phyloP scores from a whole-genome alignment of 2,888 invertebrate species.

The Odiellus spinosus region DNA sequence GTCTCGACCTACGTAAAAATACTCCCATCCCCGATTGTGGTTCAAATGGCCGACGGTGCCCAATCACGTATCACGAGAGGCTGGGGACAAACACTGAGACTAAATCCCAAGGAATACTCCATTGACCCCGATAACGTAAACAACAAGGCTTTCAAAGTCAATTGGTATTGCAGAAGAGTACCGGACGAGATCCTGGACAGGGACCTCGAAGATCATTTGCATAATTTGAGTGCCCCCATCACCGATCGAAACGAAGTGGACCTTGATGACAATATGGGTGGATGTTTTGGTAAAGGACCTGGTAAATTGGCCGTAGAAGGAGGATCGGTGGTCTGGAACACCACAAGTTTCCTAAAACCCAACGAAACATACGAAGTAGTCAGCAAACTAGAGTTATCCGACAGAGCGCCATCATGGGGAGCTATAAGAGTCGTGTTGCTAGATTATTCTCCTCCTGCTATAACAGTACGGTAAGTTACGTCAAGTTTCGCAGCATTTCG shows the following conservation, averaged over 20 bases:
- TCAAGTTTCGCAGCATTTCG: too few species aligned
- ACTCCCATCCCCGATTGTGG: slow-evolving; percentile 25
- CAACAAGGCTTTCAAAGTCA: slow-evolving; percentile 22
- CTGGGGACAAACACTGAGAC: slow-evolving; percentile 21
- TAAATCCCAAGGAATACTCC: slow-evolving; percentile 26
- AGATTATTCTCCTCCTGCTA: slow-evolving; percentile 20
- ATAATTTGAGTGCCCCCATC: slow-evolving; percentile 14
- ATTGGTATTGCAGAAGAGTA: slow-evolving; percentile 22
- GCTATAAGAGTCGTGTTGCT: slow-evolving; percentile 20
- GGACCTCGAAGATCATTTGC: slow-evolving; percentile 16
- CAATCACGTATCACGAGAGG: slow-evolving; percentile 23
- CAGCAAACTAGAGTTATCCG: slow-evolving; percentile 19
- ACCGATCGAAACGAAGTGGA: slow-evolving; percentile 15
- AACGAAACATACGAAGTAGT: slow-evolving; percentile 21
- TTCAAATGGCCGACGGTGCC: slow-evolving; percentile 25
- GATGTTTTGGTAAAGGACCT: slow-evolving; percentile 23
- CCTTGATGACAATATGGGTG: slow-evolving; percentile 15
- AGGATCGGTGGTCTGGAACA: slow-evolving; percentile 18
- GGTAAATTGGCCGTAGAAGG: slow-evolving; percentile 17
- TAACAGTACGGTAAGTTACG: slow-evolving; percentile 18
- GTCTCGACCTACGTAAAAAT: slow-evolving; percentile 24
- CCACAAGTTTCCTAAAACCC: slow-evolving; percentile 18
- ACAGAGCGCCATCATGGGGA: slow-evolving; percentile 20
- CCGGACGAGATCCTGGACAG: slow-evolving; percentile 20
- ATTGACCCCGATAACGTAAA: slow-evolving; percentile 29